Evolutionary conservation across 2,797 vertebrate genomes (phyloP).

Genomic region (Hybognathus amarus): DNA sequence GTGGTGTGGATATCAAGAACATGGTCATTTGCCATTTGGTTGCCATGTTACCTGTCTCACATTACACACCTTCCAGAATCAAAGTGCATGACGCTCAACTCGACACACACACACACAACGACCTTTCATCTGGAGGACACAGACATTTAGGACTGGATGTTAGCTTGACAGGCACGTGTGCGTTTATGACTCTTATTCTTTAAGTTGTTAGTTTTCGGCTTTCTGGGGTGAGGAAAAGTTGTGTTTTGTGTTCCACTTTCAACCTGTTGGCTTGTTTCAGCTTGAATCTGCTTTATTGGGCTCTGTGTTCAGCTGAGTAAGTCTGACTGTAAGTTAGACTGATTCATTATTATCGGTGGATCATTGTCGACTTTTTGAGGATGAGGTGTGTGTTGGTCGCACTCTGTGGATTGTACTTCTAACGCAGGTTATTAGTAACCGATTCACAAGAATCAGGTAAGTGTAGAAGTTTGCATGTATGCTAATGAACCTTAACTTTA

Average conservation of each 20-base stretch:
- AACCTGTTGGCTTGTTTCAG: not conserved
- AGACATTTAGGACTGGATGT: conserved; percentile 33
- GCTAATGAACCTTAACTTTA: not conserved
- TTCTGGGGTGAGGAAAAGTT: not conserved
- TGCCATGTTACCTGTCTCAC: conserved; percentile 56
- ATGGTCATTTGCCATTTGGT: conserved; percentile 40
- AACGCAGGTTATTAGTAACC: conserved; percentile 50
- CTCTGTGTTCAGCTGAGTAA: not conserved
- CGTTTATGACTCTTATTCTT: conserved; percentile 6
- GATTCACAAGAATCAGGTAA: conserved; percentile 58
- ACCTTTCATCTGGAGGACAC: conserved; percentile 53
- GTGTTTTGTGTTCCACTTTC: not conserved
- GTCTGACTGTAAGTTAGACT: conserved; percentile 2
- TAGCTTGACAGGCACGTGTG: conserved; percentile 42
- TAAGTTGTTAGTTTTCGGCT: conserved; percentile 1
- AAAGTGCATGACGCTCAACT: conserved; percentile 55
- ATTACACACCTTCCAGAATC: conserved; percentile 59
- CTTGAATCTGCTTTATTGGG: not conserved
- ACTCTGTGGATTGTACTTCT: conserved; percentile 53
- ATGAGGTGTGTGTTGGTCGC: conserved; percentile 53
- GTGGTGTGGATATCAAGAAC: conserved; percentile 52
- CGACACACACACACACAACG: conserved; percentile 44
- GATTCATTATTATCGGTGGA: conserved; percentile 17
- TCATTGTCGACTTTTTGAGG: conserved; percentile 25
- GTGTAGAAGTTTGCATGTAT: conserved; percentile 12